phyloP scores from a whole-genome alignment of 92 coral and sea anemone species.

The Nematostella vectensis region DNA sequence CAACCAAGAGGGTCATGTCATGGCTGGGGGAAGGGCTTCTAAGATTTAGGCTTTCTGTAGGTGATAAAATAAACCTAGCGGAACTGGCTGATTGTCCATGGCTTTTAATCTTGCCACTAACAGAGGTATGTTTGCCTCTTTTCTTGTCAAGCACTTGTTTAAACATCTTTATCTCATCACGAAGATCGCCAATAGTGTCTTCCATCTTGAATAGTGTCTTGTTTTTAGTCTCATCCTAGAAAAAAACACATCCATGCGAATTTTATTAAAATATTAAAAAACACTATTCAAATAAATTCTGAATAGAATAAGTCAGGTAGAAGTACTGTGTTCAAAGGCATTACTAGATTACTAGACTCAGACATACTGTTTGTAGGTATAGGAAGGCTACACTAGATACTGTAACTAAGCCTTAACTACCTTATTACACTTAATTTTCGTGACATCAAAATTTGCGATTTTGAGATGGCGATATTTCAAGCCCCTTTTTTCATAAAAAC shows the following conservation, averaged over 20 bases:
- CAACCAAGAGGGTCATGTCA: conserved; percentile 68
- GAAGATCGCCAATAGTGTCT: conserved; percentile 62
- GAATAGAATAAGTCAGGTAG: no score
- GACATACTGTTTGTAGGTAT: no score
- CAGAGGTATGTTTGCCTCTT: conserved; percentile 39
- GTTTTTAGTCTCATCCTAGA: conserved; percentile 55
- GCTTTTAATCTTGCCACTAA: conserved; percentile 42
- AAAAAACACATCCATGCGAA: neutral
- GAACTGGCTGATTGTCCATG: conserved; percentile 52
- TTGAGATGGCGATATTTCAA: no score
- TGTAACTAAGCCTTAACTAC: no score
- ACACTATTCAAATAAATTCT: no score
- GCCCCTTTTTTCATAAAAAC: no score
- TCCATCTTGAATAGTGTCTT: conserved; percentile 72
- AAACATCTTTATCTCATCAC: conserved; percentile 71
- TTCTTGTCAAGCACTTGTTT: conserved; percentile 54
- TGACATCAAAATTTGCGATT: no score
- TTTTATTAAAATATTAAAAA: neutral
- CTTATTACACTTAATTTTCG: no score
- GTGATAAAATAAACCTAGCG: conserved; percentile 76
- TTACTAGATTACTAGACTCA: no score
- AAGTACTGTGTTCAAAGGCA: no score
- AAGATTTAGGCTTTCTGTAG: conserved; percentile 45
- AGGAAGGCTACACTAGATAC: no score
- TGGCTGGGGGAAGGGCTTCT: conserved; percentile 59